Percentiles rank a stretch among this genome's conserved stretches.
Evolutionary conservation across 1,140 invertebrate species (phyloP).

Genomic region (Coelopa frigida): DNA sequence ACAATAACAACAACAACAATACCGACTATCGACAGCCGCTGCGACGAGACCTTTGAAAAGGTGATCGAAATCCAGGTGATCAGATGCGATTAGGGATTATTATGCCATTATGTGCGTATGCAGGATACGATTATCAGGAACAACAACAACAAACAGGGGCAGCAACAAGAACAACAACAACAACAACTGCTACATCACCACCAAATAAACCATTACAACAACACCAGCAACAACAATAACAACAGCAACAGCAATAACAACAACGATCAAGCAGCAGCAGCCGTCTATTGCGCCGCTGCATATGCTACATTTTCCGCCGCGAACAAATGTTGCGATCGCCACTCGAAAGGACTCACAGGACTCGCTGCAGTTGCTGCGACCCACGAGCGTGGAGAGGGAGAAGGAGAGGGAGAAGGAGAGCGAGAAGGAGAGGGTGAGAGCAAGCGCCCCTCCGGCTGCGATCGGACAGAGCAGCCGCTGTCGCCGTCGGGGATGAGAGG

Average conservation of each 20-base stretch:
- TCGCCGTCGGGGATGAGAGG: no score
- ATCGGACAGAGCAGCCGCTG: no score
- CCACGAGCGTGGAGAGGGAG: background rate
- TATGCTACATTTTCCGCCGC: no score
- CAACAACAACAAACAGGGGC: no score
- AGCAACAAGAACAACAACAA: background rate
- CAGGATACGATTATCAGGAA: constrained; percentile 6
- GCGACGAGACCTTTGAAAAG: no score
- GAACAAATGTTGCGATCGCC: no score
- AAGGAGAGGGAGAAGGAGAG: background rate
- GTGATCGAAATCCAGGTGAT: constrained; percentile 10
- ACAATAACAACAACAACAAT: no score
- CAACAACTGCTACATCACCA: constrained; percentile 1
- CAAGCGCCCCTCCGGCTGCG: no score
- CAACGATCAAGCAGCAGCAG: background rate
- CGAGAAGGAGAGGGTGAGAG: background rate
- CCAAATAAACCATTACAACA: background rate
- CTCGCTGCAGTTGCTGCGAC: no score
- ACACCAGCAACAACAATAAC: background rate
- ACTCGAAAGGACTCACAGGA: no score
- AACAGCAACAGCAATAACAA: constrained; percentile 1
- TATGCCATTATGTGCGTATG: constrained; percentile 10
- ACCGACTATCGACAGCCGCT: no score
- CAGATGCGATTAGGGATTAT: constrained; percentile 12
- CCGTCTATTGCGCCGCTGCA: no score